These are phyloP conservation scores for Psittacara wagleri DNA, from an alignment of 2,113 vertebrate species.

Conservation along the genomic window DNA sequence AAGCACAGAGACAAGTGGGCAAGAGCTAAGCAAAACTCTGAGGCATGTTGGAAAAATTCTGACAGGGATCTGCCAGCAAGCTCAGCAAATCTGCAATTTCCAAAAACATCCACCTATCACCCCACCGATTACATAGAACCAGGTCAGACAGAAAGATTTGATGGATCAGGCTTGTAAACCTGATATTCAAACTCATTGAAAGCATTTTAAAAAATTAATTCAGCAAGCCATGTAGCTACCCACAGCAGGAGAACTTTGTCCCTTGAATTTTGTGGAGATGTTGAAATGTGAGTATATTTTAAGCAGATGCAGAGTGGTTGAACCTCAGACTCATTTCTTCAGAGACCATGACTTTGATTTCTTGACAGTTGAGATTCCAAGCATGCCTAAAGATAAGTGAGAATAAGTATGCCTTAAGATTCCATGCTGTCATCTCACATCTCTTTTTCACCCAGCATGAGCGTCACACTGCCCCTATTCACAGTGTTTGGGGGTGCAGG, in stretches of 20 bases:
- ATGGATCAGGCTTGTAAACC: background rate
- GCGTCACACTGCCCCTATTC: accelerated
- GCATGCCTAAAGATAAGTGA: background rate
- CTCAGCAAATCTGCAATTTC: background rate
- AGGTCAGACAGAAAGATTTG: background rate
- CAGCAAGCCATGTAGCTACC: background rate
- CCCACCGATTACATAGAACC: background rate
- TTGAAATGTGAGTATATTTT: background rate
- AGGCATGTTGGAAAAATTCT: background rate
- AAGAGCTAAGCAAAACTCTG: background rate
- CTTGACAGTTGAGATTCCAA: background rate
- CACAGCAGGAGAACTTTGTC: background rate
- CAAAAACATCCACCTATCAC: background rate
- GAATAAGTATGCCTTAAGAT: background rate
- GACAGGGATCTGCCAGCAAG: background rate
- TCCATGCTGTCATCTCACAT: background rate
- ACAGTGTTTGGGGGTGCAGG: background rate
- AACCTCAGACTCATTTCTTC: background rate
- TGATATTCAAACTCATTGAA: background rate
- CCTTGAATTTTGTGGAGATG: background rate
- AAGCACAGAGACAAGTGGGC: background rate
- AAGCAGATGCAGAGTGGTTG: background rate
- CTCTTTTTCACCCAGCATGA: background rate
- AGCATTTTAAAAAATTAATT: background rate
- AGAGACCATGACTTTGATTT: background rate